Percentiles rank a stretch among this genome's conserved stretches.
phyloP scores from a whole-genome alignment of 2,797 vertebrate genomes.

The Halcyon badia region DNA sequence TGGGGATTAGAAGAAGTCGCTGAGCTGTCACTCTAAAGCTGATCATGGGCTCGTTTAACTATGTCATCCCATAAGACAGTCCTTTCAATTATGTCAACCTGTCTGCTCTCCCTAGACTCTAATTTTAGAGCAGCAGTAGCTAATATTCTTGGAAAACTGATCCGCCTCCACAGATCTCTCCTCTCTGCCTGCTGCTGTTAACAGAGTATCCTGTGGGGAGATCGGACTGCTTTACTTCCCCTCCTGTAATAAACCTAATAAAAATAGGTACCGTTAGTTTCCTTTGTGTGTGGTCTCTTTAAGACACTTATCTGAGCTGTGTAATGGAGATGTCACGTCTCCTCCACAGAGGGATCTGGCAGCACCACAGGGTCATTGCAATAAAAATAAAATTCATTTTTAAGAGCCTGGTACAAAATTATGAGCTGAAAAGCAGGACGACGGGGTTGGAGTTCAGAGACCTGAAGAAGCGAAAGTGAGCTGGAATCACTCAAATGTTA shows the following conservation, averaged over 20 bases:
- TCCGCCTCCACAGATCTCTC: constrained; percentile 65
- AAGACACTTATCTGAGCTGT: constrained; percentile 64
- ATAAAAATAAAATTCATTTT: constrained; percentile 63
- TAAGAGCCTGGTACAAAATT: constrained; percentile 26
- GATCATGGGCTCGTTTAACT: constrained; percentile 74
- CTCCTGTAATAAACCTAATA: constrained; percentile 74
- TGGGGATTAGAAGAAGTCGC: constrained; percentile 66
- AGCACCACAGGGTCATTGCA: constrained; percentile 36
- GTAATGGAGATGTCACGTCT: constrained; percentile 74
- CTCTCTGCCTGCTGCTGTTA: constrained; percentile 67
- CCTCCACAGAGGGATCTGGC: constrained; percentile 26
- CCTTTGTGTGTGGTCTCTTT: constrained; percentile 71
- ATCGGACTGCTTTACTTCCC: constrained; percentile 52
- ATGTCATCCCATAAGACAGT: constrained; percentile 75
- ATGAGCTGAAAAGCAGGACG: constrained; percentile 7
- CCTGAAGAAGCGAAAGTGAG: not conserved
- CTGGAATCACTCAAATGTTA: not conserved
- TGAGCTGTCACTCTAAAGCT: constrained; percentile 72
- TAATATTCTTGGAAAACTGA: constrained; percentile 76
- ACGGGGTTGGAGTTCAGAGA: not conserved
- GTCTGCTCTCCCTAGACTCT: constrained; percentile 76
- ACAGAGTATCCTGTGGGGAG: constrained; percentile 71
- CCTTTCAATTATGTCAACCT: constrained; percentile 79
- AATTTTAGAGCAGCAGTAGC: constrained; percentile 76
- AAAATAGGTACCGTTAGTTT: constrained; percentile 72